A percentile compares a stretch with the other conserved stretches of the same genome.
Conservation (phyloP, 2,888 invertebrate species). For the Gastrophysa polygoni region DNA sequence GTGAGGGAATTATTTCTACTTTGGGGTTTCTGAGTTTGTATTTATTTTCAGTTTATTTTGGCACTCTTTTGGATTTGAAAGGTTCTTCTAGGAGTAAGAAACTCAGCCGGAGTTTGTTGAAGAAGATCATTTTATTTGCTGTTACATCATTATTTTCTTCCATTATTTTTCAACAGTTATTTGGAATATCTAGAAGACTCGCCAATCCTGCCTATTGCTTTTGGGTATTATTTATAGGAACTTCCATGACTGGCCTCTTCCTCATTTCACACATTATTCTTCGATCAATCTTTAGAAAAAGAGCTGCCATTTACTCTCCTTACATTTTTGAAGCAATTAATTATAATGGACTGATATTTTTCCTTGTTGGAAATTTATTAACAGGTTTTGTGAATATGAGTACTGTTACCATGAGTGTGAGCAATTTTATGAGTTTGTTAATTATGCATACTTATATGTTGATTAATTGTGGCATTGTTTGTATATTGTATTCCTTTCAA, state of each 20-base stretch:
- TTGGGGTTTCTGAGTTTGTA: conserved; percentile 87
- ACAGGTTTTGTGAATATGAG: conserved; percentile 84
- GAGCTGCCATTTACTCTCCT: conserved; percentile 56
- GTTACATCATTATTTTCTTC: conserved; percentile 21
- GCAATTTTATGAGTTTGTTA: conserved; percentile 55
- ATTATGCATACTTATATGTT: conserved; percentile 68
- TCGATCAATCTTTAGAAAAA: conserved; percentile 42
- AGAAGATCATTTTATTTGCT: conserved; percentile 18
- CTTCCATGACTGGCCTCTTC: conserved; percentile 63
- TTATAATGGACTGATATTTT: conserved; percentile 82
- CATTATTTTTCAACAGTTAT: conserved; percentile 59
- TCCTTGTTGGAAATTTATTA: conserved; percentile 80
- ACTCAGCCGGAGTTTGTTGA: background rate
- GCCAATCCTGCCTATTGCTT: conserved; percentile 83
- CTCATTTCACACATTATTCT: conserved; percentile 63
- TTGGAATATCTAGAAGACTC: conserved; percentile 76
- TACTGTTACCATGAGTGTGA: conserved; percentile 66
- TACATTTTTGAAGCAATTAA: conserved; percentile 74
- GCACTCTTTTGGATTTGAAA: conserved; percentile 60
- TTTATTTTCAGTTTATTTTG: conserved; percentile 73
- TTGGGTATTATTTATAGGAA: conserved; percentile 74
- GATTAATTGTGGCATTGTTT: conserved; percentile 53
- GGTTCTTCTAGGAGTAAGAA: no score
- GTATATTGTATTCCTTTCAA: conserved; percentile 57
- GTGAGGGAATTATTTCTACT: conserved; percentile 88